A percentile compares a stretch with the other conserved stretches of the same genome.
Conservation (phyloP, 2,888 invertebrate species). For the Choristoneura rosaceana region DNA sequence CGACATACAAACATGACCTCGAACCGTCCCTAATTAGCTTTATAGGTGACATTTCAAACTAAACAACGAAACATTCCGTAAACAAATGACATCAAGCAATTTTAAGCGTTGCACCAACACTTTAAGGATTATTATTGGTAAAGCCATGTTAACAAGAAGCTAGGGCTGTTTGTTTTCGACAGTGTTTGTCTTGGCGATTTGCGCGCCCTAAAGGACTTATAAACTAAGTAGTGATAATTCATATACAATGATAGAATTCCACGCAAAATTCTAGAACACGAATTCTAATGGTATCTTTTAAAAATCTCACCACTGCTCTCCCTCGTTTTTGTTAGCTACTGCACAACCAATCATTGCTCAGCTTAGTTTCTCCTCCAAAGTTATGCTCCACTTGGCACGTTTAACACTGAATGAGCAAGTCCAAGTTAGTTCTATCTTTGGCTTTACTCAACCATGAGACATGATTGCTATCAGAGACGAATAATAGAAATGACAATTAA, state of each 20-base stretch:
- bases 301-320: neutral
- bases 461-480: too few species aligned
- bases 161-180: slow-evolving; percentile 28
- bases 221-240: slow-evolving; percentile 29
- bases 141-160: slow-evolving; percentile 27
- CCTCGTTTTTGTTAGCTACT: too few species aligned
- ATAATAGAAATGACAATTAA: too few species aligned
- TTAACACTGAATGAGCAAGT: too few species aligned
- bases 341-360: too few species aligned
- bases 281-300: neutral
- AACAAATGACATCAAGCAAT: slow-evolving; percentile 5
- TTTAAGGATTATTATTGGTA: neutral
- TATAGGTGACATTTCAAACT: slow-evolving; percentile 25
- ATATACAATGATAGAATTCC: slow-evolving; percentile 11
- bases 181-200: slow-evolving; percentile 36
- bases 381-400: too few species aligned
- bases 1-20: slow-evolving; percentile 19
- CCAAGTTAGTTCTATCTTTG: too few species aligned
- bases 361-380: too few species aligned
- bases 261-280: neutral
- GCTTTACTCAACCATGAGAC: too few species aligned
- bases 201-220: slow-evolving; percentile 28
- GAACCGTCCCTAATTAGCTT: slow-evolving; percentile 22
- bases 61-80: slow-evolving; percentile 29
- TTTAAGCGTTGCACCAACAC: neutral